These are phyloP conservation scores for Pseudeuparius sepicola DNA, from an alignment of 2,888 invertebrate species.

Conservation along the genomic window DNA sequence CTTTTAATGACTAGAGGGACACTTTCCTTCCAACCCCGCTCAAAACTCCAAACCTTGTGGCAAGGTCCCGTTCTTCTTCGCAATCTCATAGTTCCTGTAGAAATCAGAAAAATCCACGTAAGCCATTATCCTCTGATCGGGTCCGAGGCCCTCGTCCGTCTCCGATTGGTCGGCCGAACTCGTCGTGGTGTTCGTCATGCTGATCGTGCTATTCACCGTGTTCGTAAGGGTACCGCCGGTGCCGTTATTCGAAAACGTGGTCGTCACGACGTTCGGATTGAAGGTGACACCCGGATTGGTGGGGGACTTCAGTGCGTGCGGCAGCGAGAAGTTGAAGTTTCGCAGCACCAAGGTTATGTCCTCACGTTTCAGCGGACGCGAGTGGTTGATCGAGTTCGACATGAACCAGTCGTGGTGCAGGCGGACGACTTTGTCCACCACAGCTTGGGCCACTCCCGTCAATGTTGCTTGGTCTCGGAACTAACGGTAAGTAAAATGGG, in stretches of 20 bases:
- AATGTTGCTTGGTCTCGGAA: conserved; percentile 71
- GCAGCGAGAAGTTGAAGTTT: conserved; percentile 74
- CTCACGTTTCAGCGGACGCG: conserved; percentile 52
- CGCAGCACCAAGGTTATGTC: conserved; percentile 79
- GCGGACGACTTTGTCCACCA: conserved; percentile 74
- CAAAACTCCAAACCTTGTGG: conserved; percentile 51
- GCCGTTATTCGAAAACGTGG: conserved; percentile 21
- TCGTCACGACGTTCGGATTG: conserved; percentile 41
- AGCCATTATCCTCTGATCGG: conserved; percentile 60
- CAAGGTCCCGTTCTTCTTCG: conserved; percentile 53
- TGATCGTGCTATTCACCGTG: conserved; percentile 33
- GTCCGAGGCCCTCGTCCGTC: conserved; percentile 41
- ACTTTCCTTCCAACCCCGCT: no score
- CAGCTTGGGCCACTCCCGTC: conserved; percentile 74
- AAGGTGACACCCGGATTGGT: conserved; percentile 45
- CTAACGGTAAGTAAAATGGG: no score
- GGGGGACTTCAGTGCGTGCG: conserved; percentile 50
- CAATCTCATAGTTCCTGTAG: conserved; percentile 60
- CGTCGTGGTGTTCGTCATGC: conserved; percentile 34
- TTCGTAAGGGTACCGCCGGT: conserved; percentile 22
- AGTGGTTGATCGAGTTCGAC: conserved; percentile 41
- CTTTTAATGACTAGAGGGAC: no score
- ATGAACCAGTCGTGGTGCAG: conserved; percentile 71
- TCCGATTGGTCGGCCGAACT: conserved; percentile 29
- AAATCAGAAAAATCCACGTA: conserved; percentile 82